Base-by-base conservation (phyloP, 2,113 vertebrate genomes). In the Leuciscus idus region DNA sequence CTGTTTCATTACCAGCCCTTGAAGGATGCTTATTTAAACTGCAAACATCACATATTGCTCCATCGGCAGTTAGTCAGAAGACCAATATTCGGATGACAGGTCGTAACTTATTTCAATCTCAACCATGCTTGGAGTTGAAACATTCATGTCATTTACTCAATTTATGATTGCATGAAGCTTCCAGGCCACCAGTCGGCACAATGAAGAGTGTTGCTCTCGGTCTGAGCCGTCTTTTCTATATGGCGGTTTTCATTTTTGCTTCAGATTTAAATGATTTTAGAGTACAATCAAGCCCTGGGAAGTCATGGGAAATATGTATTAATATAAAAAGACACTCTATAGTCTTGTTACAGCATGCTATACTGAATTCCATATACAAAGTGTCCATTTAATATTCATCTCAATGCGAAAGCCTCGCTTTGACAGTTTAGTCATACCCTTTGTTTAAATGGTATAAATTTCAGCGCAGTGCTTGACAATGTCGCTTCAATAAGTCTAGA, bases 1-100 rank as follows among this genome's bases (percentile, higher is more conserved):
- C 72, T 75, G 55, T 73, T 59, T 46, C 75, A 85, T 26, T 55
- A 68, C 43, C 26, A 75, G 26, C 19, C 43, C 15, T 78, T 84
- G 87, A 88, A 57, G 78, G 83, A 89, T 78, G 81, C 89, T 46
- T 74, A 82, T 88, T 84, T 70, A 33, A 84, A 84, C 84, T 57
- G 52, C 76, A 85, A 86, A 57, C 77, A 81, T 73, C 62, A 80
- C 68, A 82, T 80, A 59, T 80, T 48, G 85, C 84, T 81, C 52
- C 62, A 83, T 76, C 36, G 79, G 50, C 79, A 85, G 76, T 85
- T 85, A 81, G 84, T 83, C 84, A 83, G 52, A 62, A 85, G 79
- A 88, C 73, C 81, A 50, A 87, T 83, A 86, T 75, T 82, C 13
- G 26, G 4, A 43, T 39, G 81, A 83, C 66, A 57, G 81, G 66